These are phyloP conservation scores for Calephelis virginiensis DNA, from an alignment of 1,140 invertebrate species.

Conservation along the genomic window DNA sequence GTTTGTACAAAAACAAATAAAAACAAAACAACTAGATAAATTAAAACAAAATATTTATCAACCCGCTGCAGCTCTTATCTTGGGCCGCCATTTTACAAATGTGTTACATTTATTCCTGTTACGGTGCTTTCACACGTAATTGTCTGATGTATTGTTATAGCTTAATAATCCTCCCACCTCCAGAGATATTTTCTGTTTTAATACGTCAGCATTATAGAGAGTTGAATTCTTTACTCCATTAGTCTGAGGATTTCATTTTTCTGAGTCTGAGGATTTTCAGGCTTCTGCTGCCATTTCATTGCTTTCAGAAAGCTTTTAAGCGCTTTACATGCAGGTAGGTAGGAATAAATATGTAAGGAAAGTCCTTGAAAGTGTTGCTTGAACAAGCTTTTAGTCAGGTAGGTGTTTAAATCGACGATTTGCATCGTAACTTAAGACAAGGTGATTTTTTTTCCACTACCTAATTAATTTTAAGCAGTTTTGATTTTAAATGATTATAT, in stretches of 20 bases:
- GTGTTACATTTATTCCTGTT: conserved; percentile 51
- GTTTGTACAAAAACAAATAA: no score
- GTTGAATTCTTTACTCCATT: conserved; percentile 13
- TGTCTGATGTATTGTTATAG: conserved; percentile 58
- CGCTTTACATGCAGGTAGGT: conserved; percentile 33
- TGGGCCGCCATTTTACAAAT: conserved; percentile 37
- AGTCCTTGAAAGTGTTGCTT: background rate
- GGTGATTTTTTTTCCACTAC: no score
- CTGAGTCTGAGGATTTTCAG: conserved; percentile 21
- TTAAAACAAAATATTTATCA: background rate
- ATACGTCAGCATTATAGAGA: conserved; percentile 18
- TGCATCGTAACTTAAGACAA: no score
- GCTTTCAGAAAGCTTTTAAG: conserved; percentile 49
- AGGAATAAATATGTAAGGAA: background rate
- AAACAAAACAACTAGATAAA: background rate
- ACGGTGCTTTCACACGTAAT: conserved; percentile 47
- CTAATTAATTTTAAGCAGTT: no score
- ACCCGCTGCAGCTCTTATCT: conserved; percentile 24
- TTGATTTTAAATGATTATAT: no score
- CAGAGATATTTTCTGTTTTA: conserved; percentile 29
- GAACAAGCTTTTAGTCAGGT: background rate
- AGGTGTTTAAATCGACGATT: no score
- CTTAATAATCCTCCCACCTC: conserved; percentile 45
- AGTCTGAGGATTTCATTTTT: conserved; percentile 19
- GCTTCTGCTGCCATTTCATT: conserved; percentile 35